Evolutionary conservation across 2,888 invertebrate species (phyloP), one percentile per base, ranked within the genome.

Genomic region (Troides aeacus): DNA sequence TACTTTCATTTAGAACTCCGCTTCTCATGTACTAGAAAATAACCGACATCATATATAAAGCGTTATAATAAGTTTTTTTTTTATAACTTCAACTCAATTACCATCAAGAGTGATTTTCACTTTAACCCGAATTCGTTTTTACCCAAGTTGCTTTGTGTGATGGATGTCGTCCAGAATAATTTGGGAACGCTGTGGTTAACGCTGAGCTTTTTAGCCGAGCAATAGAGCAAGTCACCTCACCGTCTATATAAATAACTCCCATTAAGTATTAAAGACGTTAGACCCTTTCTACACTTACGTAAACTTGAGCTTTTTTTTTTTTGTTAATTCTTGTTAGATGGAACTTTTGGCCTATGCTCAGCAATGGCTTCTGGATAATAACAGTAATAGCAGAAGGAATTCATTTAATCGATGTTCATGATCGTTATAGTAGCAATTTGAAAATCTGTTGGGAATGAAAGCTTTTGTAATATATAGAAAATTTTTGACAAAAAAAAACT

Each of bases 201-300:
- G 74, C 72, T 72, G 72, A 74, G 77, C 80, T 77, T 81, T 78
- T 77, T 78, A 77, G 74, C 73, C 74, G 73, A 72, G 77, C 74
- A 77, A 81, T 82, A 85, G 73, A 81, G 88, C 88, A 87, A 89
- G 88, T 88, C 88, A 89, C 88, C 83, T 75, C 74, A 74, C 77
- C 75, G 75, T 82, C 82, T 84, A 86, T 84, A 88, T 85, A 86
- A 86, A 84, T 86, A 84, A 82, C 79, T 76, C 66, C 72, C 79
- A 81, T 83, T 80, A 79, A 77, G 76, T 74, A 71, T 74, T 74
- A 75, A 71, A 71, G 70, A 64, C 30, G n/a, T 72, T 67, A 72
- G 71, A 71, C 70, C 56, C 46, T 36, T 71, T 77, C 79, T 79
- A 80, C 72, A 68, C 66, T 66, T 0, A 39, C 21, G 17, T 42